phyloP scores from a whole-genome alignment of 2,888 invertebrate species.

The Xanthia togata region DNA sequence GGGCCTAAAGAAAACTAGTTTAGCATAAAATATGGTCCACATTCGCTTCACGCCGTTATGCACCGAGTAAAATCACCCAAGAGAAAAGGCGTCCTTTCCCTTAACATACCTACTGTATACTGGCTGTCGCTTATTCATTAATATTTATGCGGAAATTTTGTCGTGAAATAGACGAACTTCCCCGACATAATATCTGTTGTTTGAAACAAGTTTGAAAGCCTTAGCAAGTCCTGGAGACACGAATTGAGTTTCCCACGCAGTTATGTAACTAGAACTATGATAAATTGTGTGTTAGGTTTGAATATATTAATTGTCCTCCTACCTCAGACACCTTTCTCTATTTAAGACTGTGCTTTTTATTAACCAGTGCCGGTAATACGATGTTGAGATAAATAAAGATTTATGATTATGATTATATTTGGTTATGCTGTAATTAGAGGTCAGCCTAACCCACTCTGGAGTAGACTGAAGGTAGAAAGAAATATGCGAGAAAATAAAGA shows the following conservation, averaged over 20 bases:
- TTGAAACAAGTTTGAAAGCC: conserved; percentile 34
- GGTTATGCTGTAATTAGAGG: not conserved
- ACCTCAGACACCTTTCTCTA: no score
- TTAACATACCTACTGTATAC: not conserved
- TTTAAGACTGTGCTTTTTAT: no score
- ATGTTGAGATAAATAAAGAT: no score
- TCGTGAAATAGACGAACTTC: conserved; percentile 40
- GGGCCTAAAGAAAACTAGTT: conserved; percentile 6
- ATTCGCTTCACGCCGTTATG: conserved; percentile 1
- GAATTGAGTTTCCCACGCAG: conserved; percentile 33
- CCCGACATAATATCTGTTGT: conserved; percentile 29
- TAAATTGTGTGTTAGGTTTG: not conserved
- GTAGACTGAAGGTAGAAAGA: not conserved
- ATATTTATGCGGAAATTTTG: conserved; percentile 38
- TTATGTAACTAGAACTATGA: conserved; percentile 17
- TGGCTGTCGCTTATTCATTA: conserved; percentile 23
- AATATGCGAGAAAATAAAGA: no score
- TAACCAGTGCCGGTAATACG: no score
- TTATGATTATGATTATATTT: no score
- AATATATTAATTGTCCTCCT: no score
- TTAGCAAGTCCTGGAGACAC: conserved; percentile 23
- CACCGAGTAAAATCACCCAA: not conserved
- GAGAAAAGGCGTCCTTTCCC: conserved; percentile 6
- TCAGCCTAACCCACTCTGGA: not conserved
- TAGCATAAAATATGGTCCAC: conserved; percentile 23